Percentiles rank a stretch among this genome's conserved stretches.
Conservation (phyloP, 35 echinoderm and acorn worm genomes). For the Amphiura filiformis region DNA sequence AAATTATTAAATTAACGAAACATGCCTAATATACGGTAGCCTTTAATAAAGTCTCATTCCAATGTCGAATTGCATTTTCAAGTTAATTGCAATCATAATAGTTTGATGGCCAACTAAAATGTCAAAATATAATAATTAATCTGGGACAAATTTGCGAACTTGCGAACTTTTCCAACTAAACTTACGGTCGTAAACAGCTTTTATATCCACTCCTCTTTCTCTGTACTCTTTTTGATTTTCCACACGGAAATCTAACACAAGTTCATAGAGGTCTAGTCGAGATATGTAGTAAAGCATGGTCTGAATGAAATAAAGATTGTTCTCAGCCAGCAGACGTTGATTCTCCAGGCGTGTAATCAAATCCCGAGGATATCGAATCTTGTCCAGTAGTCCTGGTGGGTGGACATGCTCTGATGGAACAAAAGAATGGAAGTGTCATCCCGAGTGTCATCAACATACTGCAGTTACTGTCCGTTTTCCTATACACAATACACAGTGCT, state of each 20-base stretch:
- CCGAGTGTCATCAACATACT: too few relatives aligned
- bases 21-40: too few relatives aligned
- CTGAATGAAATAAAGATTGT: constrained; percentile 87
- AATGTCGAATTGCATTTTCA: too few relatives aligned
- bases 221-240: constrained; percentile 59
- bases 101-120: too few relatives aligned
- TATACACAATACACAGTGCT: too few relatives aligned
- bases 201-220: constrained; percentile 62
- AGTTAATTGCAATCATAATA: too few relatives aligned
- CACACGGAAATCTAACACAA: constrained; percentile 64
- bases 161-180: neutral
- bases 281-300: constrained; percentile 79
- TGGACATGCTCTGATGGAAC: constrained; percentile 48
- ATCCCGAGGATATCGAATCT: constrained; percentile 27
- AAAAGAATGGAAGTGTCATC: neutral
- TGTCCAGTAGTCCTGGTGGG: constrained; percentile 47
- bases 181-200: constrained; percentile 62
- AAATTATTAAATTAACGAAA: too few relatives aligned
- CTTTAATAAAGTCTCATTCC: too few relatives aligned
- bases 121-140: too few relatives aligned
- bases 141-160: too few relatives aligned
- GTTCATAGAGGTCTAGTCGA: constrained; percentile 75
- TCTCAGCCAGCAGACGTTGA: constrained; percentile 71
- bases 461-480: too few relatives aligned
- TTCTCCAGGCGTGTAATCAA: constrained; percentile 62